Conservation (phyloP, 2,113 vertebrate genomes). For the Zosterops japonicus region DNA sequence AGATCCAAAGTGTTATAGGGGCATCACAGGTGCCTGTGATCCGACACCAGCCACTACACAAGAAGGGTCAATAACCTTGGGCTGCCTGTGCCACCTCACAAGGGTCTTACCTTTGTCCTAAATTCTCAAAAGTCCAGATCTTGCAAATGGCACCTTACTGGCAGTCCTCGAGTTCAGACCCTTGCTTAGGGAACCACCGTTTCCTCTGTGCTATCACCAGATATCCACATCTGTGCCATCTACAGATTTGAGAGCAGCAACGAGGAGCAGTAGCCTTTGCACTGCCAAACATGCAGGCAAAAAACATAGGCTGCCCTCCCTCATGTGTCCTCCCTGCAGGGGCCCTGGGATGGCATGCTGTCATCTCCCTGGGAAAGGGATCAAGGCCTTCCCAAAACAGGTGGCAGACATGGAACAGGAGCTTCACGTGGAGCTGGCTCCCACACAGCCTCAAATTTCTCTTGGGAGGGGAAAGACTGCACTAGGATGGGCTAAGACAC, state of each 20-base stretch:
- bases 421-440: neutral
- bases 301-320: neutral
- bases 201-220: neutral
- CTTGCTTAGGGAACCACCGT: fast-evolving
- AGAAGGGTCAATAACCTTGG: neutral
- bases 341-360: neutral
- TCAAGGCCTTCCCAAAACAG: slow-evolving; percentile 15
- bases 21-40: neutral
- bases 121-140: neutral
- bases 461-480: neutral
- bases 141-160: neutral
- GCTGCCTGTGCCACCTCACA: neutral
- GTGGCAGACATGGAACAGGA: neutral
- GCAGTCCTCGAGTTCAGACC: neutral
- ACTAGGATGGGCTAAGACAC: neutral
- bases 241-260: neutral
- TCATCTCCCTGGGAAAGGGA: slow-evolving; percentile 11
- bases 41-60: neutral
- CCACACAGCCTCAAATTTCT: neutral
- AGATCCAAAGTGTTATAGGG: neutral
- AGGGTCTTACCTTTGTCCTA: slow-evolving; percentile 7
- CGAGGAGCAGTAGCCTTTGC: neutral
- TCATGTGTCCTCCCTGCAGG: neutral
- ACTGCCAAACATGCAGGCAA: neutral
- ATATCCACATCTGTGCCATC: neutral